Evolutionary conservation across 2,888 invertebrate genomes (phyloP), one percentile per base, ranked within the genome.

Genomic region (Plagiodera versicolora): DNA sequence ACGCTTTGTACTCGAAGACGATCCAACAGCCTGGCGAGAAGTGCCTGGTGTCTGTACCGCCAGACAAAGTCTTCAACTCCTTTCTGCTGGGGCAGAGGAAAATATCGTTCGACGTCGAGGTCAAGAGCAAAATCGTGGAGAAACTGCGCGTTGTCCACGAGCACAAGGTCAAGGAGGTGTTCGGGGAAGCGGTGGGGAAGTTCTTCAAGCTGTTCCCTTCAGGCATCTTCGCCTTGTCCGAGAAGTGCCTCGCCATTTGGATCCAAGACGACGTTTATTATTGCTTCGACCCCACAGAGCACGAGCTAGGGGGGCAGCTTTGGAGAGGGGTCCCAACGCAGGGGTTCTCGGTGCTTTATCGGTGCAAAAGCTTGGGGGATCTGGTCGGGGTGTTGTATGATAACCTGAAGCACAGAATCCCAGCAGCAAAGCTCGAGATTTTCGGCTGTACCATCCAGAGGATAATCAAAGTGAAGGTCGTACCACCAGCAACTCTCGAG

Each of bases 1-100:
- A 85, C 67, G 75, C 77, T 46, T 82, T 86, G 77, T 84, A 77
- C 61, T n/a, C 66, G 2, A 70, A 69, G 30, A 79, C 75, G 55
- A 59, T 72, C 6, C 63, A 70, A 53, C 68, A 74, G 44, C 67
- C 59, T 1, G 55, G 67, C 30, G 68, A 72, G 30, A 71, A 67
- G 17, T 68, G 68, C 55, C 67, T 70, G 20, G 67, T 66, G 1
- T 51, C 65, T 18, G 46, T 79, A 5, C 57, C 70, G 4, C 70
- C 78, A 0, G 66, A 70, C 19, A 68, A 76, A 62, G 67, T 79
- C 1, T 70, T 67, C 56, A 70, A 67, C 3, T 72, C 74, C 0
- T 73, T 77, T 35, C 78, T 70, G 61, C 59, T 77, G 16, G 72
- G 70, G 19, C 65, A 68, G 30, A 65, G 56, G 54, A 50, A 75